phyloP scores from a whole-genome alignment of 2,113 vertebrate genomes.

The Rousettus leschenaultii region DNA sequence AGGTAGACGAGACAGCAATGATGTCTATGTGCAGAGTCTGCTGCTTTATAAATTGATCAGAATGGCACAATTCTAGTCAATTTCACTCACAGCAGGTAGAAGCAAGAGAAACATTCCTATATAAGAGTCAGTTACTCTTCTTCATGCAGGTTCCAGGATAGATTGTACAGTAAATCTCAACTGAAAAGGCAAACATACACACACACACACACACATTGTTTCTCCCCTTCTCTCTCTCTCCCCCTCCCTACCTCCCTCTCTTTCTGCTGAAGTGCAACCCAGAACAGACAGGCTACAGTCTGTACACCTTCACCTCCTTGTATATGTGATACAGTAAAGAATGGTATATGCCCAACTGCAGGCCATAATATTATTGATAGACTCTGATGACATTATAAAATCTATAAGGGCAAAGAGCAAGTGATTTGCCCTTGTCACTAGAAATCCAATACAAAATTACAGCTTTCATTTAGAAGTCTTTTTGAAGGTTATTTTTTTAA shows the following conservation, averaged over 20 bases:
- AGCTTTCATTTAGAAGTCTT: slow-evolving; percentile 59
- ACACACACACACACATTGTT: not conserved
- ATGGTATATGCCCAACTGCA: not conserved
- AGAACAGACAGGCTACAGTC: not conserved
- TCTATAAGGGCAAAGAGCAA: slow-evolving; percentile 65
- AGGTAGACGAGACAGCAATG: not conserved
- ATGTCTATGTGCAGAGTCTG: not conserved
- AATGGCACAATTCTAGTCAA: slow-evolving; percentile 36
- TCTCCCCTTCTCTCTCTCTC: no score
- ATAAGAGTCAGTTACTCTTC: not conserved
- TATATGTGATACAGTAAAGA: not conserved
- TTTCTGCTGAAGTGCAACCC: not conserved
- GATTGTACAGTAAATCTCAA: not conserved
- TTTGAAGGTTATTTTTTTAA: slow-evolving; percentile 25
- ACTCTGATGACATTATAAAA: slow-evolving; percentile 69
- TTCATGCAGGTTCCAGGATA: not conserved
- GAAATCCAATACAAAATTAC: slow-evolving; percentile 66
- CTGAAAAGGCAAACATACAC: not conserved
- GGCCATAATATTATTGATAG: slow-evolving; percentile 66
- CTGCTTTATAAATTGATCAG: slow-evolving; percentile 34
- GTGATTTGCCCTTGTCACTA: slow-evolving; percentile 62
- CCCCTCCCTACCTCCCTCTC: no score
- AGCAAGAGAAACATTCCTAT: slow-evolving; percentile 9
- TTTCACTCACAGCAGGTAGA: slow-evolving; percentile 51
- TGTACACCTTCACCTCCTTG: not conserved